Base-by-base conservation (phyloP, 1,140 invertebrate species). In the Drosophila subpulchrella region DNA sequence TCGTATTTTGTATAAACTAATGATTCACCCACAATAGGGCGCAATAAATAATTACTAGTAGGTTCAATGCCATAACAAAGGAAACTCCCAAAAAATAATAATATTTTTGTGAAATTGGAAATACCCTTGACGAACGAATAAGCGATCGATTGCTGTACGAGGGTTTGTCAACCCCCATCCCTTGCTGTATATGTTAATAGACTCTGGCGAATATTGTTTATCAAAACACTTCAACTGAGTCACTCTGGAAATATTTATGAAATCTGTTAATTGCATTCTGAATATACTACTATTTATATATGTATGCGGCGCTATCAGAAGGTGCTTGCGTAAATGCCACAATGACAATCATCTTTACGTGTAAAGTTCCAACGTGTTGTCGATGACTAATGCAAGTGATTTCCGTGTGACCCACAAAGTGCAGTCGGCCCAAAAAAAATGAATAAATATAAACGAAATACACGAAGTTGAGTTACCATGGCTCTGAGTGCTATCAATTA, bases 381-480 rank as follows among this genome's bases (percentile, higher is more conserved):
- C 53, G 62, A 86, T 85, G 82, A 85, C 83, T 85, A 85, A 88
- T 85, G 78, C 82, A 88, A 82, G 84, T 88, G 82, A 82, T 85
- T 85, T 85, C 75, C 82, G 70, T 88, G 83, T 85, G 82, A 85
- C 82, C 82, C 83, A 85, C 83, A 79, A 80, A 70, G 59, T 63
- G 53, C 54, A 67, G 57, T 42, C 53, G 38, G 47, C 60, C 59
- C 34, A 50, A 63, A 75, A 34, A n/a, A n/a, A n/a, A n/a, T n/a
- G n/a, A 71, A 39, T 50, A 50, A 50, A 50, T 46, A 50, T 39
- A 50, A 13, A 48, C 48, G 61, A 66, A 62, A 54, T 59, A 59
- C 54, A 62, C 79, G 48, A 60, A 48, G 47, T 67, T 42, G 47
- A 50, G 78, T 82, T 85, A 83, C 83, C 83, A 74, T 88, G 70